Percentiles rank a stretch among this genome's conserved stretches.
Evolutionary conservation across 1,140 invertebrate genomes (phyloP).

Genomic region (Halesus radiatus): DNA sequence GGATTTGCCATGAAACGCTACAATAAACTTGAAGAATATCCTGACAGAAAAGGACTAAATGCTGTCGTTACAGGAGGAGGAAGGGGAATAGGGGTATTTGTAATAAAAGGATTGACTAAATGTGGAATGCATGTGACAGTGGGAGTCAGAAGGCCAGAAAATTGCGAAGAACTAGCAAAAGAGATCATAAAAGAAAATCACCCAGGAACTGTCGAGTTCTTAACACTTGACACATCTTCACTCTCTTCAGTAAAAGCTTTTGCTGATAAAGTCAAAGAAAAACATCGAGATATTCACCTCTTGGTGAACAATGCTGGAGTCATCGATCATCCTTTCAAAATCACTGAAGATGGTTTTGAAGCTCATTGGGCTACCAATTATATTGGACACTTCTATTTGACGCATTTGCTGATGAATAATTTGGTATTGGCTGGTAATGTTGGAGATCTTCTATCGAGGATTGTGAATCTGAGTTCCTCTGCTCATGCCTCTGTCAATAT

Average conservation of each 20-base stretch:
- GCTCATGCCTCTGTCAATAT: slow-evolving; percentile 81
- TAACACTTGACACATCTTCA: slow-evolving; percentile 74
- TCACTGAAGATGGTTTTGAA: slow-evolving; percentile 87
- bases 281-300: slow-evolving; percentile 78
- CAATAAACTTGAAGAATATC: slow-evolving; percentile 40
- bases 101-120: slow-evolving; percentile 84
- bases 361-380: slow-evolving; percentile 89
- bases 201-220: slow-evolving; percentile 68
- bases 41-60: slow-evolving; percentile 72
- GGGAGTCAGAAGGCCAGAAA: slow-evolving; percentile 78
- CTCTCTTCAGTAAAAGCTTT: slow-evolving; percentile 85
- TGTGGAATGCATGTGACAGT: slow-evolving; percentile 89
- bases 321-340: slow-evolving; percentile 84
- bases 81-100: slow-evolving; percentile 86
- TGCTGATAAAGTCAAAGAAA: slow-evolving; percentile 75
- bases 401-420: slow-evolving; percentile 83
- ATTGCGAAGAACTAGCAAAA: slow-evolving; percentile 68
- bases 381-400: slow-evolving; percentile 90
- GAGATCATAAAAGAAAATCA: slow-evolving; percentile 66
- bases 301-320: slow-evolving; percentile 91
- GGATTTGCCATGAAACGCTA: neutral
- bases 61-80: slow-evolving; percentile 92
- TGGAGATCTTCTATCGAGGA: slow-evolving; percentile 73
- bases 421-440: slow-evolving; percentile 75
- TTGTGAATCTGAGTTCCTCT: slow-evolving; percentile 91